phyloP scores from a whole-genome alignment of 92 coral and sea anemone species.

The Zoanthus gigantus region DNA sequence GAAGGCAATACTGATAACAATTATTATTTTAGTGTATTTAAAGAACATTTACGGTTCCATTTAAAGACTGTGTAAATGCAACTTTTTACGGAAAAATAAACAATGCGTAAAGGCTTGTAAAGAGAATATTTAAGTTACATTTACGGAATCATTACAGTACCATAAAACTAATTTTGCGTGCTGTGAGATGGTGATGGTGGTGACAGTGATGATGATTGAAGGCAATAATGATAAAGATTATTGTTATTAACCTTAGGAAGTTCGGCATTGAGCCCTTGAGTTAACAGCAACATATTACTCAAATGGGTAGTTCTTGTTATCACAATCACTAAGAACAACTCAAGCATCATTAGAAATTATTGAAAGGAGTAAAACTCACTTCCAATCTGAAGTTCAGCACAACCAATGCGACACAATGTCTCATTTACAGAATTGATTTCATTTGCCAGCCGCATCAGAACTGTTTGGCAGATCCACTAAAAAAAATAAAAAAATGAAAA shows the following conservation, averaged over 20 bases:
- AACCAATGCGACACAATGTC: constrained; percentile 82
- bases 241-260: neutral
- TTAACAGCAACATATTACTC: neutral
- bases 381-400: constrained; percentile 92
- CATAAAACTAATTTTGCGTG: too few species aligned
- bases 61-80: too few species aligned
- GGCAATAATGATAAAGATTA: neutral
- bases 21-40: too few species aligned
- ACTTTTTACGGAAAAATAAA: neutral
- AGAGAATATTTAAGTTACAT: too few species aligned
- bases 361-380: constrained; percentile 60
- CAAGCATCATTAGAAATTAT: too few species aligned
- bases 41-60: too few species aligned
- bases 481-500: neutral
- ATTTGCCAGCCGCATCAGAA: constrained; percentile 84
- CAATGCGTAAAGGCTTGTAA: neutral
- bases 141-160: too few species aligned
- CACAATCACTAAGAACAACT: too few species aligned
- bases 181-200: neutral
- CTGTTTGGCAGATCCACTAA: constrained; percentile 98
- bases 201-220: neutral
- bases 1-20: too few species aligned
- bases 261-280: neutral
- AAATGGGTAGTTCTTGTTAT: neutral
- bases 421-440: constrained; percentile 91